Base-by-base conservation (phyloP, 2,888 invertebrate species). In the Caradrina kadenii region DNA sequence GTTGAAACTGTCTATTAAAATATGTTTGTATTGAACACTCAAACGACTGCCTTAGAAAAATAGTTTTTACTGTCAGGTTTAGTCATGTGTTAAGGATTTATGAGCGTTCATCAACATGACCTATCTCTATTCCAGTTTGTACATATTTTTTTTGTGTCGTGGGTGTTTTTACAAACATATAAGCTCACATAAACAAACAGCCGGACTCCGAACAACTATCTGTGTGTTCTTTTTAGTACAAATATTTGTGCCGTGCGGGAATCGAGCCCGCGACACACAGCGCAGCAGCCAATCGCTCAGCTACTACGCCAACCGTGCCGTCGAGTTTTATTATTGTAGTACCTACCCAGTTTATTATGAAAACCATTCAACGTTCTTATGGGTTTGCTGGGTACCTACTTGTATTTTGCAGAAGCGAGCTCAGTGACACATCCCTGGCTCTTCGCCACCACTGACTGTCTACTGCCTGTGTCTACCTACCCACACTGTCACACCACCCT, bases 1-100 rank as follows among this genome's bases (percentile, higher is more conserved):
- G 74, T 81, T 74, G 62, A 63, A 78, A 65, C 64, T 64, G 65
- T 64, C 64, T 70, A 77, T 77, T 77, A 81, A 76, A 78, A 73
- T 70, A 68, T 42, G 63, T 45, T 45, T 45, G 17, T 70, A 69
- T 73, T 69, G 54, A 61, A 55, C 66, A 59, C 59, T 54, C 59
- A 54, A 61, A 56, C 48, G 22, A 63, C 31, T 54, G 63, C 42
- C 52, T 26, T 49, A 26, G 21, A 8, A 50, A 45, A 26, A 63
- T 59, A 56, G 61, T 65, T 62, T 67, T 56, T 63, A 31, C 39
- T 39, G 56, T 22, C 49, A 63, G 49, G 39, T 45, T 6, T 35
- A 8, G 1, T 50, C 49, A 21, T 55, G 48, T 66, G 60, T 54
- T 48, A 67, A 1, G 39, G 54, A 13, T 60, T 67, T 50, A 21